Conservation (phyloP, 2,888 invertebrate genomes). For the Rhamphomyia laevipes region DNA sequence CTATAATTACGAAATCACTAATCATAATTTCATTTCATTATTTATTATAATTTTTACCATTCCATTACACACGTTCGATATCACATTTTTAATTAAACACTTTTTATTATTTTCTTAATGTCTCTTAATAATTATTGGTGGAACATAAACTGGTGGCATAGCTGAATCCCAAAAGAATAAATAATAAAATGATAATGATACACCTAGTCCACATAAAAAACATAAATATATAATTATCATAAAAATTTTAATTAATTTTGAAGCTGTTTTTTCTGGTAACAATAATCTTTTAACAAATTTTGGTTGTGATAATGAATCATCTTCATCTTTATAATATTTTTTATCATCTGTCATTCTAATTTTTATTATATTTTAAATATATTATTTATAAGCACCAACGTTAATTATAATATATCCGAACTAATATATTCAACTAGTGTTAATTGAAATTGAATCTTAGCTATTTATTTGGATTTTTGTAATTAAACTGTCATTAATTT, state of each 20-base stretch:
- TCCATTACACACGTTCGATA: too few relatives aligned
- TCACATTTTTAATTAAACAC: too few relatives aligned
- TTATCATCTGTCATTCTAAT: constrained; percentile 10
- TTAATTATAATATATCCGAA: neutral
- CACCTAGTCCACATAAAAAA: constrained; percentile 31
- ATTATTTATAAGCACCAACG: constrained; percentile 1
- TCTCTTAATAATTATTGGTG: constrained; percentile 11
- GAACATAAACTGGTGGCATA: constrained; percentile 35
- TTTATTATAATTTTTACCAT: too few relatives aligned
- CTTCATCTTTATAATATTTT: neutral
- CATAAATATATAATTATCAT: constrained; percentile 30
- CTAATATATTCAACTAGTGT: neutral
- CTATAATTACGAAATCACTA: too few relatives aligned
- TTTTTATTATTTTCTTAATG: neutral
- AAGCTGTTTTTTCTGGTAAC: neutral
- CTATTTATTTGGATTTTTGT: constrained; percentile 1
- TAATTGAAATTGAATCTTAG: neutral
- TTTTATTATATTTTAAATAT: constrained; percentile 10
- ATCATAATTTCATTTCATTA: too few relatives aligned
- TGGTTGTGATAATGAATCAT: constrained; percentile 13
- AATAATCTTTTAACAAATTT: constrained; percentile 28
- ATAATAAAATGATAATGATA: constrained; percentile 33
- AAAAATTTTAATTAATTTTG: constrained; percentile 23
- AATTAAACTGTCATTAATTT: neutral
- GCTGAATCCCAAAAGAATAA: constrained; percentile 36